Evolutionary conservation across 2,888 invertebrate genomes (phyloP).

Genomic region (Hydriomena furcata): DNA sequence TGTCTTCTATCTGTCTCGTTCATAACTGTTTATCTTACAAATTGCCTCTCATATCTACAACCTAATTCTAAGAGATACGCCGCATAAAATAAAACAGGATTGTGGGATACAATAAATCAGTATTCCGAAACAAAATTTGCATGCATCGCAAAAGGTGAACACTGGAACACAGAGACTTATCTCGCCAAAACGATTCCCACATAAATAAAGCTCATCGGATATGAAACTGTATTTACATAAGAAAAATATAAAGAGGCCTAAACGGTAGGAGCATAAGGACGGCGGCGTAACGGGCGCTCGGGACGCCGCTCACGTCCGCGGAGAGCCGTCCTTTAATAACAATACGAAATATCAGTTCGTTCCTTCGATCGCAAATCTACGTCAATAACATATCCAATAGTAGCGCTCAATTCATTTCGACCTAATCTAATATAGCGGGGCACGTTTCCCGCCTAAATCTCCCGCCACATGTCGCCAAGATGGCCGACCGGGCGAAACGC

Average conservation of each 20-base stretch:
- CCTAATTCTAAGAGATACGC: conserved; percentile 30
- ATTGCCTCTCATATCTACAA: conserved; percentile 27
- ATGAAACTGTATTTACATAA: conserved; percentile 83
- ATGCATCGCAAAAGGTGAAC: conserved; percentile 74
- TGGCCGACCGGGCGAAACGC: conserved; percentile 78
- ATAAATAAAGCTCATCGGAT: conserved; percentile 84
- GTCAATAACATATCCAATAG: conserved; percentile 84
- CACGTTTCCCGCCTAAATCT: conserved; percentile 83
- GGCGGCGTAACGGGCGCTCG: conserved; percentile 67
- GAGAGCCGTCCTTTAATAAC: conserved; percentile 78
- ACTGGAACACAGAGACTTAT: conserved; percentile 76
- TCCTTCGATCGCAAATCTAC: conserved; percentile 83
- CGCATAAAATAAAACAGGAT: conserved; percentile 37
- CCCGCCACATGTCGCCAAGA: conserved; percentile 83
- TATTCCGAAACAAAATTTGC: conserved; percentile 68
- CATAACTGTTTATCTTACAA: conserved; percentile 46
- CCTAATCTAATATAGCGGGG: conserved; percentile 82
- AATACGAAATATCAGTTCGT: conserved; percentile 84
- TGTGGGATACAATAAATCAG: conserved; percentile 59
- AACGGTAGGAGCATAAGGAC: conserved; percentile 79
- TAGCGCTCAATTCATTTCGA: conserved; percentile 82
- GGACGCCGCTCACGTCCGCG: conserved; percentile 71
- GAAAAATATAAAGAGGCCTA: conserved; percentile 83
- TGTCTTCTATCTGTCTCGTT: conserved; percentile 38
- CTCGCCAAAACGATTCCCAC: conserved; percentile 83